A percentile compares a stretch with the other conserved stretches of the same genome.
Evolutionary conservation across 2,113 vertebrate species (phyloP).

Genomic region (Vimba vimba): DNA sequence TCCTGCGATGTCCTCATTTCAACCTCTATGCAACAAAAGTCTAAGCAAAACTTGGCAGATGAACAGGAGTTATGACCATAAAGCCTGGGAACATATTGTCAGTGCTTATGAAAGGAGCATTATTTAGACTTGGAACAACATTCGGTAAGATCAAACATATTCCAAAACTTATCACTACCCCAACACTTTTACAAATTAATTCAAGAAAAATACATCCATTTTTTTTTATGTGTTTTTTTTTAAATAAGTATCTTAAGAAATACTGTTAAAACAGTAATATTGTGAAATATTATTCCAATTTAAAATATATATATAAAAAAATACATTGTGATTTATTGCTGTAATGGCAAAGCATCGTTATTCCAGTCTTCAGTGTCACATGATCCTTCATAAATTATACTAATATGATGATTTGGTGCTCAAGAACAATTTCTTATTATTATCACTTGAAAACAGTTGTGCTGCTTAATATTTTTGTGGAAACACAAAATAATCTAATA

Average conservation of each 20-base stretch:
- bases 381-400: not conserved
- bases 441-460: not conserved
- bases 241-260: not conserved
- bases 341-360: not conserved
- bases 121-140: not conserved
- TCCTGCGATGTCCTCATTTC: slow-evolving; percentile 19
- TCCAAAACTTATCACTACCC: not conserved
- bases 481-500: not conserved
- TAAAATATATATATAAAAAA: too few species aligned
- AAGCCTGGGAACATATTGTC: not conserved
- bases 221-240: too few species aligned
- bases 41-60: slow-evolving; percentile 33
- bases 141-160: not conserved
- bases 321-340: not conserved
- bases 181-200: too few species aligned
- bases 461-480: not conserved
- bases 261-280: not conserved
- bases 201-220: too few species aligned
- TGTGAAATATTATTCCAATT: not conserved
- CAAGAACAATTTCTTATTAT: not conserved
- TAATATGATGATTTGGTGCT: not conserved
- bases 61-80: not conserved
- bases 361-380: not conserved
- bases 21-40: slow-evolving; percentile 43
- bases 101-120: not conserved